Conservation (phyloP, 2,113 vertebrate genomes). For the Chamaetylas fuelleborni region DNA sequence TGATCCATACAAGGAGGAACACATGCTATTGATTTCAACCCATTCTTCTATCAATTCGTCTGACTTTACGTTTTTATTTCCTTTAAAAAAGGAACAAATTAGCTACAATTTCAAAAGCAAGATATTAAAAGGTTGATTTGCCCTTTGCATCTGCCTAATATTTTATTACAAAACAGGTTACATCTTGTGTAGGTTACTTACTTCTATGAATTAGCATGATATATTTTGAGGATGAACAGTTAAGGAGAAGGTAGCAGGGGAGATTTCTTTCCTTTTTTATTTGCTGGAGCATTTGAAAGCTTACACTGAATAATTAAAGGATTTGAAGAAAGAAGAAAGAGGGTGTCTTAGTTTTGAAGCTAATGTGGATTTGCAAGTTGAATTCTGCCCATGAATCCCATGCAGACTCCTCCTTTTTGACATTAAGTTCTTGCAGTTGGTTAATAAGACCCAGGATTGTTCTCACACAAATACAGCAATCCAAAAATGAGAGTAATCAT, state of each 20-base stretch:
- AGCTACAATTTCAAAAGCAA: not conserved
- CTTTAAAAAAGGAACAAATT: not conserved
- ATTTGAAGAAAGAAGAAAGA: not conserved
- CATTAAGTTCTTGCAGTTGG: not conserved
- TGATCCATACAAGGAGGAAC: not conserved
- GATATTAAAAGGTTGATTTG: not conserved
- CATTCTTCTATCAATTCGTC: not conserved
- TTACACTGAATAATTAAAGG: not conserved
- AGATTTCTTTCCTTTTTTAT: not conserved
- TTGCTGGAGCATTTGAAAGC: not conserved
- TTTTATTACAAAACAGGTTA: not conserved
- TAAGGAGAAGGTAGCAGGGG: not conserved
- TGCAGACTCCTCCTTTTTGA: not conserved
- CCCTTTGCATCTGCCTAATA: not conserved
- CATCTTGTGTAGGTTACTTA: not conserved
- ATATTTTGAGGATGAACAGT: not conserved
- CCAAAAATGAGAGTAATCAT: not conserved
- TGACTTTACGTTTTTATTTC: not conserved
- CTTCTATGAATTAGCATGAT: not conserved
- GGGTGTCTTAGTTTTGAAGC: not conserved
- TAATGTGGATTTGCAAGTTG: not conserved
- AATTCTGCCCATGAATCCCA: not conserved
- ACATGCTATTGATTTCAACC: not conserved
- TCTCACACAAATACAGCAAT: not conserved
- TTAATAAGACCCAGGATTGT: not conserved